phyloP scores from a whole-genome alignment of 2,113 vertebrate species.

The Cephalopholis sonnerati region DNA sequence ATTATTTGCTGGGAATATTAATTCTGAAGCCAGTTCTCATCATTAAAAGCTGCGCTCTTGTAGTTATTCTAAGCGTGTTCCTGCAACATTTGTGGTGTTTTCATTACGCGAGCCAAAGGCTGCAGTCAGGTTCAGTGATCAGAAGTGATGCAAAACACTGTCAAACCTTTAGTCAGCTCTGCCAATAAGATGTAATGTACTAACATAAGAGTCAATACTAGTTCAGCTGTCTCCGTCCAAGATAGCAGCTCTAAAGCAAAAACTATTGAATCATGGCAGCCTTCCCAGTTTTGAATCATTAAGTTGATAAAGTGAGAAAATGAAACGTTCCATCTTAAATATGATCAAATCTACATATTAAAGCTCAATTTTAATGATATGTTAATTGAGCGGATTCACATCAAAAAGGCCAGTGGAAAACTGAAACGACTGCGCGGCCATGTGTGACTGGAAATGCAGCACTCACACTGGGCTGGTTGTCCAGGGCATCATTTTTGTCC shows the following conservation, averaged over 20 bases:
- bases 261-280: neutral
- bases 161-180: slow-evolving; percentile 22
- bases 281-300: neutral
- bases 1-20: slow-evolving; percentile 29
- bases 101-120: slow-evolving; percentile 4
- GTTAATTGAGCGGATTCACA: neutral
- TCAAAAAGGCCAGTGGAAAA: neutral
- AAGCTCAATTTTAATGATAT: neutral
- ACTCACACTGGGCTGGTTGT: neutral
- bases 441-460: neutral
- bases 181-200: slow-evolving; percentile 19
- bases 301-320: neutral
- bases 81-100: slow-evolving; percentile 13
- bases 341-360: neutral
- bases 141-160: slow-evolving; percentile 35
- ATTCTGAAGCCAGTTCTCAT: slow-evolving; percentile 22
- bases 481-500: neutral
- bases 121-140: slow-evolving; percentile 23
- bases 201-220: neutral
- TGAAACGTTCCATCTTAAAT: slow-evolving; percentile 8
- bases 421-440: neutral
- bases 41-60: slow-evolving; percentile 3
- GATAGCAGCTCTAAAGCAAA: neutral
- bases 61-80: slow-evolving; percentile 23
- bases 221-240: neutral